Percentiles rank a stretch among this genome's conserved stretches.
Evolutionary conservation across 2,797 vertebrate species (phyloP).

Genomic region (Avahi laniger): DNA sequence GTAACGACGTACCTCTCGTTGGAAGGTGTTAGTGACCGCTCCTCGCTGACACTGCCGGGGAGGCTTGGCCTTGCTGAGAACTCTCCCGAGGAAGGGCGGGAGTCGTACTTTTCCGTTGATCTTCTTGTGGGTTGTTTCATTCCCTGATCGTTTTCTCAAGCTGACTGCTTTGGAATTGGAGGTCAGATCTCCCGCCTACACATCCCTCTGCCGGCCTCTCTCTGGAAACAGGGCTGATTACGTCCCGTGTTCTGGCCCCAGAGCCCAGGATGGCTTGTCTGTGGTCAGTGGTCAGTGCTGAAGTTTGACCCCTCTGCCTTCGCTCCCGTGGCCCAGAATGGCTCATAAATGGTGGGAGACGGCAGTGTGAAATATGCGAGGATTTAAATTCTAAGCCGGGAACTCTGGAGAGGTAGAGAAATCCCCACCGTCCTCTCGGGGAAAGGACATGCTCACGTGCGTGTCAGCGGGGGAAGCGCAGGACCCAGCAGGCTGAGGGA

Average conservation of each 20-base stretch:
- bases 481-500: too few relatives aligned
- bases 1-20: rapidly evolving
- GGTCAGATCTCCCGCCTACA: background rate
- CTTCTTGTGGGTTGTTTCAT: background rate
- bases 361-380: background rate
- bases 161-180: background rate
- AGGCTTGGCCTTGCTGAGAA: too few relatives aligned
- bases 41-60: background rate
- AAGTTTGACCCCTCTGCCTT: background rate
- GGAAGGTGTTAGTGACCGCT: background rate
- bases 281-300: background rate
- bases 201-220: rapidly evolving
- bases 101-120: rapidly evolving
- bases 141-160: background rate
- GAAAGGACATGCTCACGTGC: background rate
- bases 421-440: background rate
- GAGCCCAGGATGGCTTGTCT: background rate
- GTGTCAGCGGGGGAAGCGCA: too few relatives aligned
- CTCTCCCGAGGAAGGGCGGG: background rate
- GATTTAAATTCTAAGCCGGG: background rate
- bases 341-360: background rate
- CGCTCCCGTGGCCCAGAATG: background rate
- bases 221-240: rapidly evolving
- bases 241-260: background rate
- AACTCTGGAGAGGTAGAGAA: background rate